Evolutionary conservation across 2,113 vertebrate species (phyloP).

Genomic region (Amazona vittata): DNA sequence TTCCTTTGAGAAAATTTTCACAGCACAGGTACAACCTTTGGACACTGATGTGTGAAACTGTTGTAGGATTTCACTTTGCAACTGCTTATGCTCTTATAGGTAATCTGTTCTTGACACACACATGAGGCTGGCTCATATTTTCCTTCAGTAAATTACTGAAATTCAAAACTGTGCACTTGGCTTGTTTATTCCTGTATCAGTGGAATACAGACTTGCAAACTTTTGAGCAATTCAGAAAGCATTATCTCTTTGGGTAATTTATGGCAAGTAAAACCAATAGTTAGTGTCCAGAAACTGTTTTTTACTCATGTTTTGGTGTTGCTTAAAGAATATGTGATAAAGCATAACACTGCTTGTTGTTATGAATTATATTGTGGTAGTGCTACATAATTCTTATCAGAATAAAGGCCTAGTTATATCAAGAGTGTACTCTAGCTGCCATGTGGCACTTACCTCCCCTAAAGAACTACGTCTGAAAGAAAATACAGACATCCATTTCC

Average conservation of each 20-base stretch:
- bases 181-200: neutral
- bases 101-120: neutral
- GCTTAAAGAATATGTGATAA: neutral
- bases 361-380: neutral
- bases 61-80: neutral
- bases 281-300: neutral
- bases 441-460: neutral
- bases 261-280: neutral
- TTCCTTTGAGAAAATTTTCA: neutral
- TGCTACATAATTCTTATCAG: neutral
- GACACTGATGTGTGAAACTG: neutral
- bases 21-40: neutral
- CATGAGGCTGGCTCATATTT: neutral
- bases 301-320: neutral
- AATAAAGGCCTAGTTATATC: neutral
- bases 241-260: neutral
- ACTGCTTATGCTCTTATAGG: neutral
- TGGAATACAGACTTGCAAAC: neutral
- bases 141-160: neutral
- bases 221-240: neutral
- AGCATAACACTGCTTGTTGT: neutral
- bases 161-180: neutral
- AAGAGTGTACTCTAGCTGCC: neutral
- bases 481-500: neutral
- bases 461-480: neutral